A percentile compares a stretch with the other conserved stretches of the same genome.
Conservation (phyloP, 1,140 invertebrate genomes). For the Tetramorium simillimum region DNA sequence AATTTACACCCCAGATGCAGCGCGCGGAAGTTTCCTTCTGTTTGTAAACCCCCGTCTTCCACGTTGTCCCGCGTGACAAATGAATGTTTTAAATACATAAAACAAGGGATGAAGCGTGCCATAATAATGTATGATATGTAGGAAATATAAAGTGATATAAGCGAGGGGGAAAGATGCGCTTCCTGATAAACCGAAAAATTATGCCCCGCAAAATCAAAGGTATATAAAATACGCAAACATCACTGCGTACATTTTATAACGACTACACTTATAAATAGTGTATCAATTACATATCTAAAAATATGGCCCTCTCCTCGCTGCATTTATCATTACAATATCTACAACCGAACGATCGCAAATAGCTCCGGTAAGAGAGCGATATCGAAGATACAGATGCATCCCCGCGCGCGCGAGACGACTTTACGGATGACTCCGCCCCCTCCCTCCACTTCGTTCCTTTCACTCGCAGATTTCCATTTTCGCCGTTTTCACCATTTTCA, state of each 20-base stretch:
- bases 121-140: neutral
- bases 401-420: conserved; percentile 12
- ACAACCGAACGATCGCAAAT: neutral
- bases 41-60: conserved; percentile 30
- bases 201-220: no score
- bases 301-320: neutral
- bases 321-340: neutral
- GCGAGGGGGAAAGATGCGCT: neutral
- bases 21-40: conserved; percentile 14
- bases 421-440: conserved; percentile 14
- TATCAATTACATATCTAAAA: neutral
- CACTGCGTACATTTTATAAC: neutral
- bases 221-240: neutral
- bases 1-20: conserved; percentile 34
- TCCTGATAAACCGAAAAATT: neutral
- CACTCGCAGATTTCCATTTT: conserved; percentile 40
- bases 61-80: conserved; percentile 16
- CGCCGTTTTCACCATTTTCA: conserved; percentile 62
- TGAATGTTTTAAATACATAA: neutral
- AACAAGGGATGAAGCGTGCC: neutral
- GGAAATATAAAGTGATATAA: neutral
- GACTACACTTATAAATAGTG: neutral
- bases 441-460: neutral
- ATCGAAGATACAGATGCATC: conserved; percentile 22
- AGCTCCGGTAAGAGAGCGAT: neutral